These are phyloP conservation scores for Scolanthus callimorphus DNA, from an alignment of 92 coral and sea anemone species.

Conservation along the genomic window DNA sequence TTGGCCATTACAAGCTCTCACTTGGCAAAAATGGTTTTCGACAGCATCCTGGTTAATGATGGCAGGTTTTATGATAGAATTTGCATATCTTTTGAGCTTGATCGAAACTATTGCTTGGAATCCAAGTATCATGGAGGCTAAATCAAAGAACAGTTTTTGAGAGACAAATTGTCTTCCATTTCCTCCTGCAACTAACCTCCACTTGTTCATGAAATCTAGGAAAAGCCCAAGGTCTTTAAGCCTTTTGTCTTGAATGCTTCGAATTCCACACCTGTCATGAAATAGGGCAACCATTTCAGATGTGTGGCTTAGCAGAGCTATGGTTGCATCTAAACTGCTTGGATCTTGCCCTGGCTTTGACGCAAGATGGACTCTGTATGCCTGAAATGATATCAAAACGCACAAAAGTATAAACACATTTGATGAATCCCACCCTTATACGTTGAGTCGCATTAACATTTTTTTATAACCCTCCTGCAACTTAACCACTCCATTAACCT, in stretches of 20 bases:
- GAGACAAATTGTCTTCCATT: not conserved
- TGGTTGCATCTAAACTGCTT: constrained; percentile 2
- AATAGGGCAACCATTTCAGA: constrained; percentile 12
- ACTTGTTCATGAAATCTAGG: not conserved
- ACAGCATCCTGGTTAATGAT: constrained; percentile 13
- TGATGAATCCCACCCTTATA: too few species aligned
- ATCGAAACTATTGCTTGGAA: constrained; percentile 10
- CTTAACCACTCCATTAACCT: too few species aligned
- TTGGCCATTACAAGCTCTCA: too few species aligned
- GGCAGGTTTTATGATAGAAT: constrained; percentile 10
- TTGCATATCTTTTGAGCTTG: not conserved
- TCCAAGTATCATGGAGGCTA: constrained; percentile 13
- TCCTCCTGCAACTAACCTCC: not conserved
- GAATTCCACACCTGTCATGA: constrained; percentile 9
- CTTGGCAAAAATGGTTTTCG: constrained; percentile 12
- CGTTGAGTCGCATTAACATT: too few species aligned
- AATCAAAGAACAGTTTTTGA: constrained; percentile 12
- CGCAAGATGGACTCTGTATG: constrained; percentile 32
- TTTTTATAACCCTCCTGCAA: too few species aligned
- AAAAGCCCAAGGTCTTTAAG: not conserved
- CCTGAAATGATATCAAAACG: too few species aligned
- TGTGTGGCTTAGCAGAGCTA: constrained; percentile 12
- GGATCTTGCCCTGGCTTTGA: constrained; percentile 17
- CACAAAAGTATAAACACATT: not conserved
- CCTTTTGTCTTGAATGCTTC: not conserved